Base-by-base conservation (phyloP, 2,888 invertebrate genomes). In the Amphipyra tragopoginis region DNA sequence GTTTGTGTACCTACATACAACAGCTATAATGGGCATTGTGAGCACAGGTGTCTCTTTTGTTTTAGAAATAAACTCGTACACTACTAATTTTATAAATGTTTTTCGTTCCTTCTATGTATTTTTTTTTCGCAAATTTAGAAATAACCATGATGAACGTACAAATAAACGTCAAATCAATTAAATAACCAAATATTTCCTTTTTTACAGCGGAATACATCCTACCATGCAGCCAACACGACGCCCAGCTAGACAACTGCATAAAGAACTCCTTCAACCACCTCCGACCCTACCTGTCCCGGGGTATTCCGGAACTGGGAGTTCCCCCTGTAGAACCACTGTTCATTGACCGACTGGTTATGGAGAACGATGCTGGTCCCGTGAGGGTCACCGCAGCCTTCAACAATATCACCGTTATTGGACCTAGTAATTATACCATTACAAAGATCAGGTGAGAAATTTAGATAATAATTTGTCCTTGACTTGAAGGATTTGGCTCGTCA, bases 311-410 rank as follows among this genome's bases (percentile, higher is more conserved):
- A 74, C 91, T 97, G 51, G 95, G 96, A 13, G 96, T 97, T 3
- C 97, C 97, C 0, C 96, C 97, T 0, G 96, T 97, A 75, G 97
- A 97, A 80, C 97, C 97, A 0, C 90, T 97, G 73, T 90, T 93
- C 60, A 96, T 97, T 59, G 96, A 96, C 47, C 95, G 96, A 62
- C 93, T 98, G 72, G 95, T 96, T 47, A 97, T 97, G 96, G 97
- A 97, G 86, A 97, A 98, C 85, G 96, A 97, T 0, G 96, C 97
- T 9, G 97, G 97, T 0, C 96, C 97, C 0, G 97, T 97, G 13
- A 94, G 97, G 64, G 96, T 97, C 13, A 96, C 96, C 9, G 97
- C 97, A 0, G 91, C 96, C 0, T 97, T 97, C 89, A 96, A 93
- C 59, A 97, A 97, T 82, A 97, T 97, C 77, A 97, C 97, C 0